A percentile compares a stretch with the other conserved stretches of the same genome.
Conservation (phyloP, 2,797 vertebrate species). For the Anguilla obscura region DNA sequence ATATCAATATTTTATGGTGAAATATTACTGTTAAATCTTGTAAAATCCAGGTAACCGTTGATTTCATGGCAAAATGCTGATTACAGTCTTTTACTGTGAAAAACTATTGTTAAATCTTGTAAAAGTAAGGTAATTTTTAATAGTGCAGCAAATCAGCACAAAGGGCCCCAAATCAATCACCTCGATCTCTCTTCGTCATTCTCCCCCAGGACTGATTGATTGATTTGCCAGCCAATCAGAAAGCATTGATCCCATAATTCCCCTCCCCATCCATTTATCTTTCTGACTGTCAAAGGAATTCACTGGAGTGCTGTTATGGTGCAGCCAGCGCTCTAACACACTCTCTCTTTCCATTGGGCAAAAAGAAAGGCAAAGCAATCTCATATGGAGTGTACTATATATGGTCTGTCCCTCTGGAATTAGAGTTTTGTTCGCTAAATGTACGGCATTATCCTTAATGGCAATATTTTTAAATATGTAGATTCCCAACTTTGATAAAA, state of each 20-base stretch:
- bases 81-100: no score
- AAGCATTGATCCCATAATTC: slow-evolving; percentile 65
- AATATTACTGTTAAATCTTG: no score
- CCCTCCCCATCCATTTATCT: slow-evolving; percentile 64
- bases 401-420: not conserved
- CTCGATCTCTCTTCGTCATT: slow-evolving; percentile 67
- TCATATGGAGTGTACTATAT: not conserved
- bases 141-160: slow-evolving; percentile 61
- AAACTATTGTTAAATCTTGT: no score
- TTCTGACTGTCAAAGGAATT: slow-evolving; percentile 61
- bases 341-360: slow-evolving; percentile 34
- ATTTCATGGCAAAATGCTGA: no score
- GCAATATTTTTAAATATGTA: not conserved
- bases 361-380: slow-evolving; percentile 8
- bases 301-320: slow-evolving; percentile 55
- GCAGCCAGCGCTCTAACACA: slow-evolving; percentile 52
- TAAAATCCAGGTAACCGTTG: no score
- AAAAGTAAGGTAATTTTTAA: no score
- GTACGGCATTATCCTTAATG: not conserved
- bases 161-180: slow-evolving; percentile 69
- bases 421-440: not conserved
- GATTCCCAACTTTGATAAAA: not conserved
- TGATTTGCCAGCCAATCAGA: slow-evolving; percentile 69
- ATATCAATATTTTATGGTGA: no score
- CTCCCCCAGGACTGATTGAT: slow-evolving; percentile 67